These are phyloP conservation scores for Ophion slaviceki DNA, from an alignment of 2,888 invertebrate genomes.

Conservation along the genomic window DNA sequence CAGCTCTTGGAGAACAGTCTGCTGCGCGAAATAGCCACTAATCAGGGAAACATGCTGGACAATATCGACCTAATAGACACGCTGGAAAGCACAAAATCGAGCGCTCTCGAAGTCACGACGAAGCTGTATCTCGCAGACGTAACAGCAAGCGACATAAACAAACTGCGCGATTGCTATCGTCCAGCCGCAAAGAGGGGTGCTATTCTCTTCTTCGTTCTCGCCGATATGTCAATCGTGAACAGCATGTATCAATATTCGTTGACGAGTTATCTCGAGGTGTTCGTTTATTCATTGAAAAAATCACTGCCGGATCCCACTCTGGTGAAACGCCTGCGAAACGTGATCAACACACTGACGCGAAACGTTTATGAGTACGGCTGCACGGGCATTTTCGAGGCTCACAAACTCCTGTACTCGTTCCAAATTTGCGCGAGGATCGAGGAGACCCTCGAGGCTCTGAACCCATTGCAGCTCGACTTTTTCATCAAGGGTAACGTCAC, in stretches of 20 bases:
- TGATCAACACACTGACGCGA: slow-evolving; percentile 93
- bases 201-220: slow-evolving; percentile 94
- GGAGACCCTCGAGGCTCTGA: slow-evolving; percentile 87
- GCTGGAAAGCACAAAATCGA: slow-evolving; percentile 94
- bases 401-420: slow-evolving; percentile 95
- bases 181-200: slow-evolving; percentile 94
- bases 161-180: slow-evolving; percentile 92
- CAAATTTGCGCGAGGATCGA: slow-evolving; percentile 95
- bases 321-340: slow-evolving; percentile 90
- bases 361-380: slow-evolving; percentile 97
- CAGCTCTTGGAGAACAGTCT: slow-evolving; percentile 94
- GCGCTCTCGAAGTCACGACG: slow-evolving; percentile 91
- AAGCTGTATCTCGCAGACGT: slow-evolving; percentile 91
- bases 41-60: slow-evolving; percentile 96
- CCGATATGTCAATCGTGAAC: slow-evolving; percentile 95
- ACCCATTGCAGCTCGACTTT: slow-evolving; percentile 92
- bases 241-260: slow-evolving; percentile 97
- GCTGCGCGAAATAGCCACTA: slow-evolving; percentile 92
- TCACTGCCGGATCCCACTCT: slow-evolving; percentile 93
- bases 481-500: slow-evolving; percentile 94
- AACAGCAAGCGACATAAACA: slow-evolving; percentile 93
- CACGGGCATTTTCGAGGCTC: slow-evolving; percentile 95
- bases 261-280: slow-evolving; percentile 93
- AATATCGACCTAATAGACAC: slow-evolving; percentile 94
- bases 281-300: slow-evolving; percentile 91